Base-by-base conservation (phyloP, 2,797 vertebrate genomes). In the Streptopelia turtur region DNA sequence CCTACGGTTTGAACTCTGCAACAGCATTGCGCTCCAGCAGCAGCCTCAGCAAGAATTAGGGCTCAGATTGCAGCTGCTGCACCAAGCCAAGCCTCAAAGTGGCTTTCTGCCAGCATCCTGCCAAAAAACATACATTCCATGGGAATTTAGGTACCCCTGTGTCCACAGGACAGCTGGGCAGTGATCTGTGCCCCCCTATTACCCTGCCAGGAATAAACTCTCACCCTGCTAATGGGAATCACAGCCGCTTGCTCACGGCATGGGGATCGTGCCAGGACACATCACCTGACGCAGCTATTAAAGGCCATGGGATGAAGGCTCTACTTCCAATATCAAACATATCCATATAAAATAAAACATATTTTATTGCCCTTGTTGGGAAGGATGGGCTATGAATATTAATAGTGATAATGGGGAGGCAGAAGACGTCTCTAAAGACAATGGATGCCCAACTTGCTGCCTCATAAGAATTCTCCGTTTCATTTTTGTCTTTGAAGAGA, bases 121-220 rank as follows among this genome's bases (percentile, higher is more conserved):
- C 52, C 82, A 43, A n/a, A 17, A 87, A 89, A 69, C 4, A 13
- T 25, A 2, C 0, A 0, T 0, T 16, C 35, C 33, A 8, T 0
- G 0, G 43, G 78, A 43, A 30, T 30, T 39, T 0, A 20, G 18
- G 2, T 27, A 6, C 8, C 27, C 16, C 6, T 41, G 13, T 7
- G 16, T 8, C 33, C 1, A 0, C 1, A 0, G 68, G 57, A 21
- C 11, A 22, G 61, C 30, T 16, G 63, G 79, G 41, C 33, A 21
- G 68, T 2, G 4, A 1, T 1, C 16, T 16, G 41, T 43, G 41
- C 41, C 41, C 41, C 41, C 41, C 16, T 8, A 17, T 43, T 43
- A 43, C 41, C 41, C 41, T 43, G 41, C 41, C 41, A 18, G 47
- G 53, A 47, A 53, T 28, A 3, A 39, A 64, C 57, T 7, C 64